Conservation (phyloP, 2,113 vertebrate species). For the Stigmatopora nigra region DNA sequence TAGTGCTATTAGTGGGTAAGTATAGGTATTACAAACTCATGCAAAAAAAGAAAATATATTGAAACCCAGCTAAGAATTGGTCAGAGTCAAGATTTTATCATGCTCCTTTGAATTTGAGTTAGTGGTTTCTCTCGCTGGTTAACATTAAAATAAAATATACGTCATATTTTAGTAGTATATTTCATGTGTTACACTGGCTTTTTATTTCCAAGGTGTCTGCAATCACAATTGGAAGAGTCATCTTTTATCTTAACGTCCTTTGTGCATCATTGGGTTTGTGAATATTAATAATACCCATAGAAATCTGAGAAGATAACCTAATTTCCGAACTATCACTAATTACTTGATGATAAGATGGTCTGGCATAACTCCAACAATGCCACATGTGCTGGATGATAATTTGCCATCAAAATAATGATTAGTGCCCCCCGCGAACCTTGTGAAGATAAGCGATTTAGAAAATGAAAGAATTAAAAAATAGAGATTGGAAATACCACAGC, state of each 20-base stretch:
- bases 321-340: conserved; percentile 39
- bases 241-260: background rate
- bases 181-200: no score
- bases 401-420: conserved; percentile 46
- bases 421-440: conserved; percentile 23
- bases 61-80: no score
- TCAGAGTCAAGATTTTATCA: no score
- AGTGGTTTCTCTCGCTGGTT: no score
- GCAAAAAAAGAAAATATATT: no score
- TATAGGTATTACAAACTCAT: no score
- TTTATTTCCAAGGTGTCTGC: background rate
- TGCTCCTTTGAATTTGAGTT: no score
- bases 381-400: conserved; percentile 45
- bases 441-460: no score
- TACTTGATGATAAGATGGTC: conserved; percentile 32
- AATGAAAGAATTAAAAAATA: conserved; percentile 7
- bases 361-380: conserved; percentile 10
- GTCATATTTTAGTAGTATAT: no score
- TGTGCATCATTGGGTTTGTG: background rate
- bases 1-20: no score
- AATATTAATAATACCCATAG: conserved; percentile 6
- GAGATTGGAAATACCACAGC: conserved; percentile 56
- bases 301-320: conserved; percentile 12
- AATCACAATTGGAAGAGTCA: background rate
- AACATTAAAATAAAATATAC: no score